Evolutionary conservation across 2,797 vertebrate genomes (phyloP).

Genomic region (Chanos chanos): DNA sequence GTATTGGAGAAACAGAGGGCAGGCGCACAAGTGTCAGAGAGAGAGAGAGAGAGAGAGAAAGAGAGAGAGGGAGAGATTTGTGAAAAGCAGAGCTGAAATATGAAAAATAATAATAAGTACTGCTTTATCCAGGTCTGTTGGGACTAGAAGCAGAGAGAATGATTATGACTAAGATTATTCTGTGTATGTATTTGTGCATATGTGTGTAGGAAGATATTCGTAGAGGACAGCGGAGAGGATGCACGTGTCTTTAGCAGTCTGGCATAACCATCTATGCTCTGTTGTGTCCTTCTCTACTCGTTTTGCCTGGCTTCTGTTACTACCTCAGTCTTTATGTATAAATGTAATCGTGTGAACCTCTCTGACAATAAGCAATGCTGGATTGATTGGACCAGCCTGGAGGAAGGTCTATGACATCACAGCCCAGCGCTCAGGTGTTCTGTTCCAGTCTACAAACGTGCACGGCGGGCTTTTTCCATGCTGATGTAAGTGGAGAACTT

Average conservation of each 20-base stretch:
- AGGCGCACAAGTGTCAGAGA: neutral
- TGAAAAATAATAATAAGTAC: conserved; percentile 1
- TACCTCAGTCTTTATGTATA: no score
- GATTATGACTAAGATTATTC: neutral
- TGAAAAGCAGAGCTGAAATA: conserved; percentile 7
- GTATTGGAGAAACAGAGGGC: neutral
- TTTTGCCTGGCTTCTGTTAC: no score
- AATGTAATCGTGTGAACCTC: neutral
- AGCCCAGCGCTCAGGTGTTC: conserved; percentile 20
- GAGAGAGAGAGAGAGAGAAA: neutral
- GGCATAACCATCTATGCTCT: no score
- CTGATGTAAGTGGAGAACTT: conserved; percentile 51
- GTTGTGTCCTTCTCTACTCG: no score
- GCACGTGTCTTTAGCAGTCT: no score
- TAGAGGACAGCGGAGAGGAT: no score
- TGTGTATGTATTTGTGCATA: no score
- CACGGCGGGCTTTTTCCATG: conserved; percentile 51
- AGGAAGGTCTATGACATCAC: conserved; percentile 5
- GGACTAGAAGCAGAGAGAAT: neutral
- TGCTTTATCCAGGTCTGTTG: conserved; percentile 6
- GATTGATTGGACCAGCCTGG: neutral
- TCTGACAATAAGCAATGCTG: neutral
- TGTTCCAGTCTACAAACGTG: conserved; percentile 28
- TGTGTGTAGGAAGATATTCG: no score
- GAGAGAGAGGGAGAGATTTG: neutral